Evolutionary conservation across 2,888 invertebrate genomes (phyloP).

Genomic region (Ischnura elegans): DNA sequence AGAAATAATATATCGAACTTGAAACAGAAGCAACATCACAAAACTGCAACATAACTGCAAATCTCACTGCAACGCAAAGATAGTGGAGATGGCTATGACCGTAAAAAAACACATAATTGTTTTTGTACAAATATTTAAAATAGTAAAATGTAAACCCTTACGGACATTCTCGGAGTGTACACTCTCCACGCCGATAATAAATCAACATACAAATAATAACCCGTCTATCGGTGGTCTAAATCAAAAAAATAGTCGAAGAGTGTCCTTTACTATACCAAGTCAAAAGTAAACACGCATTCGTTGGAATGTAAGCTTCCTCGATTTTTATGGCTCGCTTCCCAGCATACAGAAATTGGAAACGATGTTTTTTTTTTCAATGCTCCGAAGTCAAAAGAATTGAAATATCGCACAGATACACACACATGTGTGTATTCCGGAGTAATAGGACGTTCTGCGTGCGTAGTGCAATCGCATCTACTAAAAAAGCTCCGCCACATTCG

Average conservation of each 20-base stretch:
- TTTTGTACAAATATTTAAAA: not conserved
- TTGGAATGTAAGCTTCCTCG: not conserved
- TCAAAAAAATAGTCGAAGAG: not conserved
- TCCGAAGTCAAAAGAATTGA: not conserved
- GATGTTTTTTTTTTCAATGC: conserved; percentile 7
- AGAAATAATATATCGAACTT: not conserved
- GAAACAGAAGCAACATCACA: not conserved
- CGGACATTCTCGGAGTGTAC: not conserved
- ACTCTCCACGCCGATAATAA: not conserved
- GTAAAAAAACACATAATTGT: no score
- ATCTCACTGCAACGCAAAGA: not conserved
- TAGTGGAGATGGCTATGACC: not conserved
- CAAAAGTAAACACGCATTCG: not conserved
- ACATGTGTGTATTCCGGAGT: not conserved
- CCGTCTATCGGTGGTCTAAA: not conserved
- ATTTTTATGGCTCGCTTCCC: not conserved
- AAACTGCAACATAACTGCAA: not conserved
- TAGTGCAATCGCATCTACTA: not conserved
- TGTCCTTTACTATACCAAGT: not conserved
- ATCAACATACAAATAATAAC: not conserved
- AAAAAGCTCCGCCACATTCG: not conserved
- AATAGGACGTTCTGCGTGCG: not conserved
- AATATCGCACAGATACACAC: not conserved
- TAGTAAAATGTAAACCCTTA: not conserved
- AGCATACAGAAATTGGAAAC: not conserved